phyloP scores from a whole-genome alignment of 30 jellyfish, hydroid and myxozoan genomes.

The Hydra vulgaris region DNA sequence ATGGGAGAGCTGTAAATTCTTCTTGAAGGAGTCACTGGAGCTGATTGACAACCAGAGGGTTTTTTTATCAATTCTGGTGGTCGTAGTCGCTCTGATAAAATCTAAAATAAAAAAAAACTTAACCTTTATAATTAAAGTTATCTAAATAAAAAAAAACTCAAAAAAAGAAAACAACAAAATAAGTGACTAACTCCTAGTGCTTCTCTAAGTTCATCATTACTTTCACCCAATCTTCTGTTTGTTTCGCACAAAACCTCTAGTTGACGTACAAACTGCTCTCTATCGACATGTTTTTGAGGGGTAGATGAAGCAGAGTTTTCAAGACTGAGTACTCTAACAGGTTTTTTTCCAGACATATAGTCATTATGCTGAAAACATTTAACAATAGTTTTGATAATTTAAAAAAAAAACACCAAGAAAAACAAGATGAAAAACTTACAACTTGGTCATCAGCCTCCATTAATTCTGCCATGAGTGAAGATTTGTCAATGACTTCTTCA shows the following conservation, averaged over 20 bases:
- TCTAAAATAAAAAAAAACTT: constrained; percentile 11
- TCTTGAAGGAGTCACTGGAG: constrained; percentile 24
- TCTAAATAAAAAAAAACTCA: background rate
- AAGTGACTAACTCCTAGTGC: constrained; percentile 82
- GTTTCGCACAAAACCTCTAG: constrained; percentile 53
- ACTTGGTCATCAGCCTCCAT: constrained; percentile 88
- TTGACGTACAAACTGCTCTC: constrained; percentile 24
- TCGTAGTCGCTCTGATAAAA: constrained; percentile 14
- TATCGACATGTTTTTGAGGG: constrained; percentile 11
- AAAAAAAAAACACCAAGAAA: background rate
- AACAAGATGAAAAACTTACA: constrained; percentile 18
- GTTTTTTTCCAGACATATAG: background rate
- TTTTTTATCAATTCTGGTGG: background rate
- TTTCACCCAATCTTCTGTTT: constrained; percentile 68
- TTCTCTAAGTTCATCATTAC: constrained; percentile 75
- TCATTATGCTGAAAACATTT: background rate
- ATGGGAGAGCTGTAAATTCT: constrained; percentile 28
- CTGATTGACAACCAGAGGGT: constrained; percentile 26
- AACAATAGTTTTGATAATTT: too few relatives aligned
- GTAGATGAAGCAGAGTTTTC: background rate
- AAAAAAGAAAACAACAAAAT: background rate
- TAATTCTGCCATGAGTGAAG: constrained; percentile 76
- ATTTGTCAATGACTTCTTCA: constrained; percentile 59
- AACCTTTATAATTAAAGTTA: too few relatives aligned
- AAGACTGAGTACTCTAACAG: background rate